phyloP scores from a whole-genome alignment of 2,113 vertebrate genomes.

The Pelusios castaneus region DNA sequence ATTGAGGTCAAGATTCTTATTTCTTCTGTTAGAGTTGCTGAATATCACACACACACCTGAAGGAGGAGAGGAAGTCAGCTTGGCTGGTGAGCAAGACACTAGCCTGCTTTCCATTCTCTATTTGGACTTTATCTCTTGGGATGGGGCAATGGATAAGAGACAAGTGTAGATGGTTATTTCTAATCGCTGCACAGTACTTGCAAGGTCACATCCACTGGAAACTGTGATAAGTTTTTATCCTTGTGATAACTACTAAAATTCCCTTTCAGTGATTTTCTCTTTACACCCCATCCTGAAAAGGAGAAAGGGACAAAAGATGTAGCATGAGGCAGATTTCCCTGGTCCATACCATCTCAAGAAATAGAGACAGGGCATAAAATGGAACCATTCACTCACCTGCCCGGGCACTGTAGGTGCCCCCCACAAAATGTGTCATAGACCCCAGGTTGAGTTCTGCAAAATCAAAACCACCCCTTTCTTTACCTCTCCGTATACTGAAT shows the following conservation, averaged over 20 bases:
- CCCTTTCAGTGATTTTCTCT: background rate
- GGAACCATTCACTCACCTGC: fast-evolving
- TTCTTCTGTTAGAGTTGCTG: background rate
- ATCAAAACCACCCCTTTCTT: background rate
- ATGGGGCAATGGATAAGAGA: background rate
- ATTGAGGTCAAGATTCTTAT: constrained; percentile 20
- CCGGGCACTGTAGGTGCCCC: fast-evolving
- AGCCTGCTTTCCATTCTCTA: background rate
- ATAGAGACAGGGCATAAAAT: background rate
- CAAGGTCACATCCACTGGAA: background rate
- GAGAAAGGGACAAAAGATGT: background rate
- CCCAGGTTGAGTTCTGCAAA: background rate
- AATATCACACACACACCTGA: background rate
- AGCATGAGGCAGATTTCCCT: background rate
- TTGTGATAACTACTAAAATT: background rate
- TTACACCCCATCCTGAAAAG: background rate
- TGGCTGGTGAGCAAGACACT: background rate
- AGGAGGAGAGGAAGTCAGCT: background rate
- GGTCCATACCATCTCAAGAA: background rate
- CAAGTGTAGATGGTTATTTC: constrained; percentile 47
- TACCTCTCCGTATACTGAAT: background rate
- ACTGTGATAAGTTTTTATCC: constrained; percentile 17
- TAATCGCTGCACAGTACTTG: background rate
- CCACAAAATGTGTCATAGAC: background rate
- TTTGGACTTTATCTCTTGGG: background rate